Conservation (phyloP, 53 echinoderm and acorn worm species). For the Henricia sp. region DNA sequence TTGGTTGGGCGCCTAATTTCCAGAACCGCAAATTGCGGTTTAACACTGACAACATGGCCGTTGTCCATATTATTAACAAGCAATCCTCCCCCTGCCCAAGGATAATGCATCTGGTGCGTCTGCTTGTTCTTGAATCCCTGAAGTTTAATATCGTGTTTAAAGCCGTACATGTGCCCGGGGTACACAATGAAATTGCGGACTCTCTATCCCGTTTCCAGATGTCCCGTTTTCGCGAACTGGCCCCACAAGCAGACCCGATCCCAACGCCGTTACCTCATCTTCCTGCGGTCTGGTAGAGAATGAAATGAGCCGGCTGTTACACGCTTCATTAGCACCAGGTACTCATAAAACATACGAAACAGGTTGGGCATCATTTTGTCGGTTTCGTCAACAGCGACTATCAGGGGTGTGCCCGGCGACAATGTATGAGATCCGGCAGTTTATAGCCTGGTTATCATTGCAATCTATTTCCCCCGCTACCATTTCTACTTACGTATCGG, state of each 20-base stretch:
- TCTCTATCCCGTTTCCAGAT: not conserved
- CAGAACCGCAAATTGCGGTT: no score
- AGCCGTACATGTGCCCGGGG: no score
- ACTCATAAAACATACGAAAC: no score
- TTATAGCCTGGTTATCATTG: not conserved
- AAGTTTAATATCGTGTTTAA: not conserved
- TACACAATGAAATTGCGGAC: no score
- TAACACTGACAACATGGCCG: not conserved
- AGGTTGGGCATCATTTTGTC: no score
- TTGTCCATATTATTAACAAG: not conserved
- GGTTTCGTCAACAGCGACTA: no score
- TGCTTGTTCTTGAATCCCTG: conserved; percentile 1
- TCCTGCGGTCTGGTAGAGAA: no score
- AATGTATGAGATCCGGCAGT: no score
- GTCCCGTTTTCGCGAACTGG: not conserved
- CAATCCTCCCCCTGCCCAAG: not conserved
- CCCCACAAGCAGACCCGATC: not conserved
- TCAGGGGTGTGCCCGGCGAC: no score
- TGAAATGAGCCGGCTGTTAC: no score
- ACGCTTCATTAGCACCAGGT: no score
- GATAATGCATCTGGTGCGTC: not conserved
- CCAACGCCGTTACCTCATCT: not conserved
- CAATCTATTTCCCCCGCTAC: not conserved
- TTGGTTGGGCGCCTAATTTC: no score
- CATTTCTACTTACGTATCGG: not conserved